Evolutionary conservation across 2,888 invertebrate genomes (phyloP), one percentile per base, ranked within the genome.

Genomic region (Branchipolynoe longqiensis): DNA sequence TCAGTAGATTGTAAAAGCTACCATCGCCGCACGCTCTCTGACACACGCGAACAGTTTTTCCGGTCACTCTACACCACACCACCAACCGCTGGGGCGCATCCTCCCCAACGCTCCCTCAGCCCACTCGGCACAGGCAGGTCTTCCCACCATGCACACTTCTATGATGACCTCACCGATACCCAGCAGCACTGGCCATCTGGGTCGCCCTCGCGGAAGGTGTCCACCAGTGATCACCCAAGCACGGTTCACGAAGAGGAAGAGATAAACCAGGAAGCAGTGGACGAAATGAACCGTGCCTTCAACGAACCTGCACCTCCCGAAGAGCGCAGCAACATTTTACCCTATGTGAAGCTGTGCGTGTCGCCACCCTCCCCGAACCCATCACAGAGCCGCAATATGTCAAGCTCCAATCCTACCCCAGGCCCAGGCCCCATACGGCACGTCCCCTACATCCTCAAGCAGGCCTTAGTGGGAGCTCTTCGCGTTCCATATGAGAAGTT

Each of bases 31-130:
- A 78, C 78, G 4, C 48, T 78, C n/a, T 48, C 48, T 3, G 78
- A 78, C 48, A 48, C 78, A 22, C 54, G 78, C 25, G 48, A 78
- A 18, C 78, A 78, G 78, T 78, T 78, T 28, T 78, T 78, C 25
- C 18, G 25, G 25, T 3, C 78, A 1, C 1, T 41, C 28, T 48
- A 48, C 48, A 25, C n/a, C 28, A 18, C 18, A 3, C 1, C 14
- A 25, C 62, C n/a, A 1, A 14, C 12, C 4, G 48, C 6, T 14
- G 48, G 2, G 48, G 8, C 28, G 18, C 40, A 36, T 2, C 54
- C 78, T 4, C 41, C 28, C 14, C 78, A 78, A 1, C 78, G 48
- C 48, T 78, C 78, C 1, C 78, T 48, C 78, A 78, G 78, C 28
- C 78, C 78, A 8, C 12, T 33, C 22, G 2, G 48, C 48, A 41